These are phyloP conservation scores for Acronicta leporina DNA, from an alignment of 2,888 invertebrate species.

Conservation along the genomic window DNA sequence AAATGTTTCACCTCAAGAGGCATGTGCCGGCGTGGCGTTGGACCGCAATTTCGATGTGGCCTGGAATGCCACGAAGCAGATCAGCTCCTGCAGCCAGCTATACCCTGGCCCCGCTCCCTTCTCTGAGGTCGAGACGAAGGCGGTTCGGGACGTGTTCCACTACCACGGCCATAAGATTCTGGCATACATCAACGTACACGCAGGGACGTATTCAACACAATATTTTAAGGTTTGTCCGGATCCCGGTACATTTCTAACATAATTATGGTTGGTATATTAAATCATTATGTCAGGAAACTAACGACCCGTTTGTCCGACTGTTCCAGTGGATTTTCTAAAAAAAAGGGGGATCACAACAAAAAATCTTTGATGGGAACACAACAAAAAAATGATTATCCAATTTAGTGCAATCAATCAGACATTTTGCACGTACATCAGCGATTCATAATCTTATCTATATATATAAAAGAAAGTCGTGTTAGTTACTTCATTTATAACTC, in stretches of 20 bases:
- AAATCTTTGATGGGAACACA: too few species aligned
- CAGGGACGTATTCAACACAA: conserved; percentile 58
- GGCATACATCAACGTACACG: conserved; percentile 77
- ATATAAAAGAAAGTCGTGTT: too few species aligned
- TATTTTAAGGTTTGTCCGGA: conserved; percentile 65
- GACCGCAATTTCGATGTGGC: conserved; percentile 82
- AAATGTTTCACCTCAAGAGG: conserved; percentile 74
- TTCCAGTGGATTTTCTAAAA: too few species aligned
- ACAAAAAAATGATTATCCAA: too few species aligned
- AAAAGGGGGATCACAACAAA: too few species aligned
- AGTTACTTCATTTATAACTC: too few species aligned
- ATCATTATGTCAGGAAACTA: too few species aligned
- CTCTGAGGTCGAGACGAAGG: conserved; percentile 76
- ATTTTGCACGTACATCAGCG: too few species aligned
- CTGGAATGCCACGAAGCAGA: conserved; percentile 62
- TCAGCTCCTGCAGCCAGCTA: conserved; percentile 72
- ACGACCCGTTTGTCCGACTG: too few species aligned
- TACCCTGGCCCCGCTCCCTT: conserved; percentile 76
- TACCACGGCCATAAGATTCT: conserved; percentile 75
- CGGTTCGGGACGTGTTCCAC: conserved; percentile 73
- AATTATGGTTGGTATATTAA: too few species aligned
- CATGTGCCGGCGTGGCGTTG: conserved; percentile 74
- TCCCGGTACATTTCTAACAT: neutral
- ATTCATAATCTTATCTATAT: too few species aligned
- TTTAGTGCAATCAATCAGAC: too few species aligned